These are phyloP conservation scores for Crotophaga sulcirostris DNA, from an alignment of 2,113 vertebrate species.

Conservation along the genomic window DNA sequence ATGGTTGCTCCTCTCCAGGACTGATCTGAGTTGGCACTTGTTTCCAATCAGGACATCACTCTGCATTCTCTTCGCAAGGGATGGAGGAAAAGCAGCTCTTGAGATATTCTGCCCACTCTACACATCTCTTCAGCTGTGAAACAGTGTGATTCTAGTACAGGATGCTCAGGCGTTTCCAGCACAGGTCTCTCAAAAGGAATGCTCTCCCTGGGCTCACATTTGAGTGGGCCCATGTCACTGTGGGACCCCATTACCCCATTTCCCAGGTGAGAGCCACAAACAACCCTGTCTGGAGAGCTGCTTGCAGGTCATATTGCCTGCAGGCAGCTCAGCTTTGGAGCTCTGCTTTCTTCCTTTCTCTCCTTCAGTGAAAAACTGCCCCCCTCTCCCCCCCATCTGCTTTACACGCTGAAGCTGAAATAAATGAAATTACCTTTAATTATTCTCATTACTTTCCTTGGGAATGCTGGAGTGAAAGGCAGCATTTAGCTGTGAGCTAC, in stretches of 20 bases:
- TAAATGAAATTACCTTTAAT: conserved; percentile 72
- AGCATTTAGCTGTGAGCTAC: conserved; percentile 58
- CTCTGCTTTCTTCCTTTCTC: background rate
- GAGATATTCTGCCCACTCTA: background rate
- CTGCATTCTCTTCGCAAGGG: accelerated
- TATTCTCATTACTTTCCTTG: conserved; percentile 65
- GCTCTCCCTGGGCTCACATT: background rate
- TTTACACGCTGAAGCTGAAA: conserved; percentile 10
- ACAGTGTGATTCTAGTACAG: too few species aligned
- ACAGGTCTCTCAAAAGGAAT: background rate
- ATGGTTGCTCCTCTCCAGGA: accelerated
- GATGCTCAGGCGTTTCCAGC: background rate
- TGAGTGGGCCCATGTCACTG: accelerated
- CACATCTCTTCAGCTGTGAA: background rate
- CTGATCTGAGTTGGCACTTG: background rate
- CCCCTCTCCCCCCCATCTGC: background rate
- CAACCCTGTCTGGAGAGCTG: accelerated
- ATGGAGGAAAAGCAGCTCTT: accelerated
- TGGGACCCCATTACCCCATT: background rate
- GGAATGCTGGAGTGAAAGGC: conserved; percentile 65
- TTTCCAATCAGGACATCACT: background rate
- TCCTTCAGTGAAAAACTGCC: background rate
- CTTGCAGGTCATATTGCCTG: background rate
- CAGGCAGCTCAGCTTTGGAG: background rate
- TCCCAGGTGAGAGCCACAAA: background rate